Evolutionary conservation across 2,888 invertebrate species (phyloP).

Genomic region (Linyphia triangularis): DNA sequence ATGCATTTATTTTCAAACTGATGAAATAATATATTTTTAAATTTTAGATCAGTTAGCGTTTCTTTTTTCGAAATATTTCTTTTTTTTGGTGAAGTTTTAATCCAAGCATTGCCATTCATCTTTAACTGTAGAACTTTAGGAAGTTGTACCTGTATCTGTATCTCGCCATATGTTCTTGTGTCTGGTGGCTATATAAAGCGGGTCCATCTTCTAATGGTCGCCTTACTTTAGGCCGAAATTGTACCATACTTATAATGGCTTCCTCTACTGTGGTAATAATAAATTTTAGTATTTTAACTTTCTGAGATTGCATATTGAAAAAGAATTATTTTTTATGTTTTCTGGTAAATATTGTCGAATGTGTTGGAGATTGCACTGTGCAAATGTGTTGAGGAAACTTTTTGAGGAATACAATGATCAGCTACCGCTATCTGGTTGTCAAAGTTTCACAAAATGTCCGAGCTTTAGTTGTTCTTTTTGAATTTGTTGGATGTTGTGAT

Average conservation of each 20-base stretch:
- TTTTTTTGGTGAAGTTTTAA: too few relatives aligned
- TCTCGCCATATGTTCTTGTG: conserved; percentile 33
- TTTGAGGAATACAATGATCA: too few relatives aligned
- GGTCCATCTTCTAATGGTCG: conserved; percentile 58
- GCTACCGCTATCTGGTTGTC: too few relatives aligned
- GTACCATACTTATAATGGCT: conserved; percentile 50
- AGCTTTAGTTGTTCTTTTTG: too few relatives aligned
- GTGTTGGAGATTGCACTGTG: neutral
- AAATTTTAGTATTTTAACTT: neutral
- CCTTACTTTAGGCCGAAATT: conserved; percentile 62
- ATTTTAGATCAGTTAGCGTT: too few relatives aligned
- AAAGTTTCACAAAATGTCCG: too few relatives aligned
- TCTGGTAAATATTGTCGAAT: neutral
- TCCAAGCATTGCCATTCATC: neutral
- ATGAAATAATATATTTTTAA: too few relatives aligned
- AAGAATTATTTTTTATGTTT: neutral
- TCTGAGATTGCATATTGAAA: neutral
- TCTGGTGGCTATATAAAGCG: conserved; percentile 71
- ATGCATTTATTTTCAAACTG: too few relatives aligned
- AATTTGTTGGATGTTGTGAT: too few relatives aligned
- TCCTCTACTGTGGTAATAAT: conserved; percentile 66
- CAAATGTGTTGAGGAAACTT: conserved; percentile 14
- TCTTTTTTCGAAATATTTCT: too few relatives aligned
- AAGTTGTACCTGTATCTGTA: conserved; percentile 24
- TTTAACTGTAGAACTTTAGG: neutral